Evolutionary conservation across 2,113 vertebrate genomes (phyloP).

Genomic region (Cathartes aura): DNA sequence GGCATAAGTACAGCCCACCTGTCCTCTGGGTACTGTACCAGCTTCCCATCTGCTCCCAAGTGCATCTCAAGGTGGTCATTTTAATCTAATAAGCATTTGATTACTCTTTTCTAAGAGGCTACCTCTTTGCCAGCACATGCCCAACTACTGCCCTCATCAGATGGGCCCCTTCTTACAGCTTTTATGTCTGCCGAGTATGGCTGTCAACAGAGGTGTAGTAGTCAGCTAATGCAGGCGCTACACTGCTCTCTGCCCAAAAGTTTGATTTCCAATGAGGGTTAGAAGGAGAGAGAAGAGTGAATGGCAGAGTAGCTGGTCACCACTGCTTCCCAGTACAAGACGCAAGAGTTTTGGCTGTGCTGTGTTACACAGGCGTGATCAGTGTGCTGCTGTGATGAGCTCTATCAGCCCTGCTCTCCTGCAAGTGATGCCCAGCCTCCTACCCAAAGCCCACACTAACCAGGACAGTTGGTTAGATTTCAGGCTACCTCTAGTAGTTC

Average conservation of each 20-base stretch:
- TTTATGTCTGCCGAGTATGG: background rate
- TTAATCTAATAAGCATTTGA: background rate
- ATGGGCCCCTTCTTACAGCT: background rate
- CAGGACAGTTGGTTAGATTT: background rate
- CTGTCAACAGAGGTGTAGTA: background rate
- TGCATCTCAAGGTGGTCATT: slow-evolving; percentile 52
- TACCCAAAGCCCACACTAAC: background rate
- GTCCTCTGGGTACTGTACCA: slow-evolving; percentile 41
- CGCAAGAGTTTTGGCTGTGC: background rate
- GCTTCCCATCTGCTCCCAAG: slow-evolving; percentile 63
- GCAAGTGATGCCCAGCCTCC: background rate
- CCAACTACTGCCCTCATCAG: background rate
- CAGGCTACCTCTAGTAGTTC: background rate
- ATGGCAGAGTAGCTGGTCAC: background rate
- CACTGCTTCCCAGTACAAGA: background rate
- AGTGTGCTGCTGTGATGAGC: background rate
- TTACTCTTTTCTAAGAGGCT: background rate
- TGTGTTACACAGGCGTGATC: background rate
- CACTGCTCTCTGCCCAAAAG: background rate
- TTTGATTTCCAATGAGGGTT: background rate
- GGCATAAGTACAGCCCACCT: slow-evolving; percentile 36
- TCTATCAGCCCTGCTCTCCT: background rate
- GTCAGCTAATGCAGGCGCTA: background rate
- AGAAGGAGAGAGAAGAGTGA: background rate
- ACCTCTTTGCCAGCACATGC: background rate